Percentiles rank a stretch among this genome's conserved stretches.
phyloP scores from a whole-genome alignment of 2,113 vertebrate genomes.

The Triplophysa tibetana region DNA sequence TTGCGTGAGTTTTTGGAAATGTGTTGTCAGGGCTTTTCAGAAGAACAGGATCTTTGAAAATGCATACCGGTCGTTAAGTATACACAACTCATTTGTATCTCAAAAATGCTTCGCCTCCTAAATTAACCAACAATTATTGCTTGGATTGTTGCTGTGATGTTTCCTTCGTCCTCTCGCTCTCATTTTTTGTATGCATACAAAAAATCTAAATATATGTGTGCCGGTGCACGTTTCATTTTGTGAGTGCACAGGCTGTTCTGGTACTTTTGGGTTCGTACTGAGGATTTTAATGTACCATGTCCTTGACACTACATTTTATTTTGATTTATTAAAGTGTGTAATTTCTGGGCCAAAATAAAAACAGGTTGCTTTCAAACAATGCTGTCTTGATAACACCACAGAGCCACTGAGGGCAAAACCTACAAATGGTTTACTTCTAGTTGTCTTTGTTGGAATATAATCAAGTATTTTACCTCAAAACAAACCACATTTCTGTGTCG shows the following conservation, averaged over 20 bases:
- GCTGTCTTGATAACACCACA: no score
- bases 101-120: not conserved
- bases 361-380: no score
- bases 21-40: not conserved
- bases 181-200: not conserved
- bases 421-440: no score
- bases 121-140: not conserved
- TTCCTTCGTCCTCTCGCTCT: not conserved
- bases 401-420: no score
- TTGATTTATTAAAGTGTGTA: not conserved
- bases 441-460: no score
- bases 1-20: slow-evolving; percentile 3
- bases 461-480: no score
- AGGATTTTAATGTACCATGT: not conserved
- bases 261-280: not conserved
- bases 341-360: not conserved
- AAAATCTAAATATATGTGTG: not conserved
- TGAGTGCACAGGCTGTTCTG: not conserved
- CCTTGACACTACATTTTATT: not conserved
- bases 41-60: not conserved
- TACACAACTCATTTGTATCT: not conserved
- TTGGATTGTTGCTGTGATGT: not conserved
- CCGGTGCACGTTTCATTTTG: not conserved
- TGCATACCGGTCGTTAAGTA: not conserved
- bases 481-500: not conserved